A percentile compares a stretch with the other conserved stretches of the same genome.
These are phyloP conservation scores for Catharus bicknelli DNA, from an alignment of 2,113 vertebrate species.

Conservation along the genomic window DNA sequence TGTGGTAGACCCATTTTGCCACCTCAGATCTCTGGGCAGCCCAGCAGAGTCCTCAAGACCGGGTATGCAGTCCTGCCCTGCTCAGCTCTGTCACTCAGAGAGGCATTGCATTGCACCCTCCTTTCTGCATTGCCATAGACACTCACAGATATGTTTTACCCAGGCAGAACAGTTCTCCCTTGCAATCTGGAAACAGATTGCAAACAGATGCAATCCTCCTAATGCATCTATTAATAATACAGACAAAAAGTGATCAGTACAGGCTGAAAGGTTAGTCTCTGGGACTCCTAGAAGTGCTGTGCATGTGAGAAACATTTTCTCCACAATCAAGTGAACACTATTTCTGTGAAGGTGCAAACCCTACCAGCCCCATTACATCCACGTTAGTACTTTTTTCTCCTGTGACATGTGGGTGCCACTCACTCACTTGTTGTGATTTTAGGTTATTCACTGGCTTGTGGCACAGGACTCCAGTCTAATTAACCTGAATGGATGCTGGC, in stretches of 20 bases:
- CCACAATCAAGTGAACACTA: background rate
- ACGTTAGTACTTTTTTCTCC: background rate
- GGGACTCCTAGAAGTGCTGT: fast-evolving
- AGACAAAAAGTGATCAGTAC: background rate
- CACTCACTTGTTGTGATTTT: background rate
- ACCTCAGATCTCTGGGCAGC: background rate
- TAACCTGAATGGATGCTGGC: background rate
- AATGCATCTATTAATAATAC: background rate
- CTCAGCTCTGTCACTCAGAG: background rate
- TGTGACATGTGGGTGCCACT: background rate
- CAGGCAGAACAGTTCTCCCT: background rate
- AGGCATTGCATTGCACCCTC: fast-evolving
- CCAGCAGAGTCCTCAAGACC: fast-evolving
- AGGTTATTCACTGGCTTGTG: background rate
- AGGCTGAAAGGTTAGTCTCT: background rate
- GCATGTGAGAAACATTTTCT: background rate
- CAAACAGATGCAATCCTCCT: background rate
- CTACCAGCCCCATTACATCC: fast-evolving
- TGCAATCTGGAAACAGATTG: background rate
- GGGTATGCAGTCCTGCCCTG: background rate
- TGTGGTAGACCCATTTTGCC: background rate
- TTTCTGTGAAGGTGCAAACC: background rate
- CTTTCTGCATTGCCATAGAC: background rate
- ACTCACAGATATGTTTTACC: background rate
- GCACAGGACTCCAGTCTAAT: background rate